Base-by-base conservation (phyloP, 2,113 vertebrate species). In the Penelope pileata region DNA sequence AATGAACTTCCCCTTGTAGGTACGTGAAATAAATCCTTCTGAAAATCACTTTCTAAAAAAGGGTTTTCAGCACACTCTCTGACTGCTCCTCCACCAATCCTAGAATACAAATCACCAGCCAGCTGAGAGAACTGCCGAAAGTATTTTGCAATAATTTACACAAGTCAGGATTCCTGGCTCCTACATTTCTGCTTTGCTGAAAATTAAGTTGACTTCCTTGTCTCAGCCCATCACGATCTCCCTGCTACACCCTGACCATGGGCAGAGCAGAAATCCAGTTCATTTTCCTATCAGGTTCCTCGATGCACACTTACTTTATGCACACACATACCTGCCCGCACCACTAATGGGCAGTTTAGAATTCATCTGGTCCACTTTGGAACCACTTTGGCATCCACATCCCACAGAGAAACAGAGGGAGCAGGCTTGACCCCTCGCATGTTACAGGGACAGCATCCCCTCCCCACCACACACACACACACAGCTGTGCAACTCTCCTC, bases 201-300 rank as follows among this genome's bases (percentile, higher is more conserved):
- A 77, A 83, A 93, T 95, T 85, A 87, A 91, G 78, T 38, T 80
- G 91, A 94, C 93, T 94, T 79, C 74, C 79, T 83, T 95, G 95
- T 94, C 90, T 91, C 51, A 70, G 56, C 63, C 73, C 63, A 94
- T 95, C 67, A 82, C 6, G 2, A 29, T 80, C 81, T 69, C 64
- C 50, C 30, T 3, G 7, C 47, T 53, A n/a, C 14, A 40, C 22
- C 18, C n/a, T 58, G 38, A 89, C 70, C 51, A 51, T 70, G 68
- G 64, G 43, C 66, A 84, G 1, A 60, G 45, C 15, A 27, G 40
- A 67, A 70, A 86, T 54, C 7, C 2, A 10, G 43, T 62, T 12
- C 7, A 16, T 84, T 86, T 86, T 81, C 56, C n/a, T 84, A 17
- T 30, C 26, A 24, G 42, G 48, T 36, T 64, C 8, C 22, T 72